Percentiles rank a stretch among this genome's conserved stretches.
These are phyloP conservation scores for Grapholita molesta DNA, from an alignment of 1,140 invertebrate species.

Conservation along the genomic window DNA sequence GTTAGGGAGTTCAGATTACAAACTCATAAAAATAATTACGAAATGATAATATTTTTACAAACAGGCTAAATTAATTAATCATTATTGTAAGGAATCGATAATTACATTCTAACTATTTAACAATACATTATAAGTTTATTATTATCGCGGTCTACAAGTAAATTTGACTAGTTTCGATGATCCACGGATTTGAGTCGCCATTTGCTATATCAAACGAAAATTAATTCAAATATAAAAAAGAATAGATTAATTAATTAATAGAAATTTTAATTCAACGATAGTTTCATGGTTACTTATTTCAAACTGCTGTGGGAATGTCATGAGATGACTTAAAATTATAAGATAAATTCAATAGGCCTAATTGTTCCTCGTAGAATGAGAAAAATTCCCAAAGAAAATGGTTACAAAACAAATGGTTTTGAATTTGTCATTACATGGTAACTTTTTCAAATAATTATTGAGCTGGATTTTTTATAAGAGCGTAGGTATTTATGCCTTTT, in stretches of 20 bases:
- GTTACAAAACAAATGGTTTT: background rate
- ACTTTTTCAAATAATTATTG: no score
- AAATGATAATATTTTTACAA: conserved; percentile 27
- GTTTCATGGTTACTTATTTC: background rate
- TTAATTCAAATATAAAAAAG: conserved; percentile 5
- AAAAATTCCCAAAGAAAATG: conserved; percentile 17
- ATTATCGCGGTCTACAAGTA: conserved; percentile 33
- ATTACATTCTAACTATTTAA: conserved; percentile 35
- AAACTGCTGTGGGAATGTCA: conserved; percentile 29
- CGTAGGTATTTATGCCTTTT: no score
- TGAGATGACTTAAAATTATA: conserved; percentile 34
- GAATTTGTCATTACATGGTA: no score
- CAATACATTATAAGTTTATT: conserved; percentile 31
- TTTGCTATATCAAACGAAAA: conserved; percentile 15
- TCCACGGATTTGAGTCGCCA: conserved; percentile 26
- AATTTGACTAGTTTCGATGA: conserved; percentile 47
- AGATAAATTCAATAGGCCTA: conserved; percentile 60
- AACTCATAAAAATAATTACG: conserved; percentile 19
- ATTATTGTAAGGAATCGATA: conserved; percentile 29
- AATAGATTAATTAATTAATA: conserved; percentile 19
- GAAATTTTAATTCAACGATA: background rate
- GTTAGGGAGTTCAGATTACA: background rate
- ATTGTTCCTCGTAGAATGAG: conserved; percentile 63
- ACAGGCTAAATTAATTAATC: conserved; percentile 27
- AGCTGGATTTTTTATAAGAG: no score